Conservation (phyloP, 2,888 invertebrate genomes). For the Trissolcus japonicus region DNA sequence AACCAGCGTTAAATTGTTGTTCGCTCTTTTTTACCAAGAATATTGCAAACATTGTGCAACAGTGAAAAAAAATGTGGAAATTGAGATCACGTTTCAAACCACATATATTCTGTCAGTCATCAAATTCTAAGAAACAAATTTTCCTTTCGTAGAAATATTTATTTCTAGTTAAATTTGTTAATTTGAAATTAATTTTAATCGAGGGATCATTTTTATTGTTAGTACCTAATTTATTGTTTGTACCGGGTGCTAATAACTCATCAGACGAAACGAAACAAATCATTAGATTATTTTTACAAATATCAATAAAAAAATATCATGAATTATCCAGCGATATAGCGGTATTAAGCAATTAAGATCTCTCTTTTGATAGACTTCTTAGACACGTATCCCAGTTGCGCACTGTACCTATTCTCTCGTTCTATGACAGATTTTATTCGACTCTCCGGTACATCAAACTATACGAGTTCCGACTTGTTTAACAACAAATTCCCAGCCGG, state of each 20-base stretch:
- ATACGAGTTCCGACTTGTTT: background rate
- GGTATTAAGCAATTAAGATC: slow-evolving; percentile 56
- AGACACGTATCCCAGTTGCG: slow-evolving; percentile 50
- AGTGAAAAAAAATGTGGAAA: no score
- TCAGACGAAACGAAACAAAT: slow-evolving; percentile 34
- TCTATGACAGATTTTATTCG: slow-evolving; percentile 31
- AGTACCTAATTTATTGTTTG: no score
- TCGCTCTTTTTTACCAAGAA: no score
- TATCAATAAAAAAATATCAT: slow-evolving; percentile 46
- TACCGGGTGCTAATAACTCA: slow-evolving; percentile 16
- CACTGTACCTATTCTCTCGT: slow-evolving; percentile 41
- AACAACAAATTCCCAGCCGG: background rate
- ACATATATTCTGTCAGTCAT: no score
- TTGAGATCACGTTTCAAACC: no score
- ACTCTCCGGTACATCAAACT: slow-evolving; percentile 5
- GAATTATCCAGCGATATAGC: slow-evolving; percentile 54
- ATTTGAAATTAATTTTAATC: no score
- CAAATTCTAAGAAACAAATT: no score
- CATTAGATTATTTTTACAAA: slow-evolving; percentile 39
- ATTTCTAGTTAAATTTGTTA: no score
- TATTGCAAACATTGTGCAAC: no score
- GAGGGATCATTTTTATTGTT: no score
- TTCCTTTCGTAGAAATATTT: no score
- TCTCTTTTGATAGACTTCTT: slow-evolving; percentile 54
- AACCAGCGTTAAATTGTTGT: no score